Percentiles rank a stretch among this genome's conserved stretches.
These are phyloP conservation scores for Hydropsyche tenuis DNA, from an alignment of 1,140 invertebrate genomes.

Conservation along the genomic window DNA sequence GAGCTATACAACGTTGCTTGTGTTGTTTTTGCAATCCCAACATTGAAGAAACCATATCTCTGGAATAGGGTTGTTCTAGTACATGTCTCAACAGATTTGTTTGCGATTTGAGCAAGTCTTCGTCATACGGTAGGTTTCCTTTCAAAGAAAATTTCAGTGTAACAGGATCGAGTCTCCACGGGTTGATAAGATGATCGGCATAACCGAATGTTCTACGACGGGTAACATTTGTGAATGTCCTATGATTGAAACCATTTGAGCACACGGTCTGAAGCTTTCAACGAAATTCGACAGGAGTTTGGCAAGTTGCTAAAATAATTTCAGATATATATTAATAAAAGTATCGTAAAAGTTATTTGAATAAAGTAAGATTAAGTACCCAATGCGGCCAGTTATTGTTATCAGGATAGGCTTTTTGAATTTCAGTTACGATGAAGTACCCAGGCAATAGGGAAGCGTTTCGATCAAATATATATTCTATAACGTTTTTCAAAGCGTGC, in stretches of 20 bases:
- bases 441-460: conserved; percentile 90
- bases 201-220: conserved; percentile 90
- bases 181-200: conserved; percentile 85
- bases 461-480: conserved; percentile 90
- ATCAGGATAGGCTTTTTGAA: conserved; percentile 86
- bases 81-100: conserved; percentile 88
- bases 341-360: conserved; percentile 12
- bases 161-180: conserved; percentile 89
- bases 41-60: conserved; percentile 96
- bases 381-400: conserved; percentile 88
- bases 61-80: conserved; percentile 92
- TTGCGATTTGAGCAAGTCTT: conserved; percentile 89
- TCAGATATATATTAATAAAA: conserved; percentile 37
- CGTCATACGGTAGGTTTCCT: conserved; percentile 91
- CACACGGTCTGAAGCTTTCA: conserved; percentile 88
- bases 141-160: conserved; percentile 88
- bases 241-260: conserved; percentile 94
- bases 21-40: conserved; percentile 91
- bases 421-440: conserved; percentile 94
- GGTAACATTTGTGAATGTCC: conserved; percentile 90
- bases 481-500: conserved; percentile 78
- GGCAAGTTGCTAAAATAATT: conserved; percentile 74
- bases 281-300: conserved; percentile 87
- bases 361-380: conserved; percentile 64
- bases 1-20: conserved; percentile 85